Evolutionary conservation across 2,888 invertebrate genomes (phyloP).

Genomic region (Sarcophaga variegata): DNA sequence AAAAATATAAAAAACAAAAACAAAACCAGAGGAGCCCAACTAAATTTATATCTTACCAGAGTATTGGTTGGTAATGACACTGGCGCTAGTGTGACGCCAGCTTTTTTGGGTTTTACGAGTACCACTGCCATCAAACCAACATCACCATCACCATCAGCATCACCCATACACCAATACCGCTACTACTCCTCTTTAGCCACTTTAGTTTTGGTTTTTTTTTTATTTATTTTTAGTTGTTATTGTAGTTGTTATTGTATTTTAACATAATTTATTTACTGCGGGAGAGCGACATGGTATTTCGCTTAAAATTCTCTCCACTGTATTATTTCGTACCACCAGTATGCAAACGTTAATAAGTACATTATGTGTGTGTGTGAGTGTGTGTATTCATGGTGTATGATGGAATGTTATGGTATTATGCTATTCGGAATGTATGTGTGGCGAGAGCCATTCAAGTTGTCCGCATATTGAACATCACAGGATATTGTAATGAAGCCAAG

Average conservation of each 20-base stretch:
- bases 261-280: conserved; percentile 64
- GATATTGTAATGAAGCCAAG: conserved; percentile 64
- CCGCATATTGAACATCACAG: conserved; percentile 60
- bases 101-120: conserved; percentile 39
- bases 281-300: conserved; percentile 57
- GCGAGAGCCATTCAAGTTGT: conserved; percentile 29
- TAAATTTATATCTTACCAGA: conserved; percentile 23
- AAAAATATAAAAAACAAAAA: neutral
- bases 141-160: neutral
- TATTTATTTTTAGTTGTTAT: neutral
- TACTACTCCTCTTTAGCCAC: neutral
- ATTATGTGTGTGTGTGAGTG: neutral
- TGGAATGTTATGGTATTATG: neutral
- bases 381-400: neutral
- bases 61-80: conserved; percentile 48
- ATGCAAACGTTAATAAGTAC: conserved; percentile 1
- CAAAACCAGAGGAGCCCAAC: conserved; percentile 23
- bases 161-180: neutral
- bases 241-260: conserved; percentile 9
- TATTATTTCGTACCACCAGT: conserved; percentile 4
- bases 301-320: conserved; percentile 56
- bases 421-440: conserved; percentile 14
- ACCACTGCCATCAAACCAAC: neutral
- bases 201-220: conserved; percentile 21
- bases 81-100: conserved; percentile 64